Conservation (phyloP, 2,113 vertebrate species). For the Cisticola juncidis region DNA sequence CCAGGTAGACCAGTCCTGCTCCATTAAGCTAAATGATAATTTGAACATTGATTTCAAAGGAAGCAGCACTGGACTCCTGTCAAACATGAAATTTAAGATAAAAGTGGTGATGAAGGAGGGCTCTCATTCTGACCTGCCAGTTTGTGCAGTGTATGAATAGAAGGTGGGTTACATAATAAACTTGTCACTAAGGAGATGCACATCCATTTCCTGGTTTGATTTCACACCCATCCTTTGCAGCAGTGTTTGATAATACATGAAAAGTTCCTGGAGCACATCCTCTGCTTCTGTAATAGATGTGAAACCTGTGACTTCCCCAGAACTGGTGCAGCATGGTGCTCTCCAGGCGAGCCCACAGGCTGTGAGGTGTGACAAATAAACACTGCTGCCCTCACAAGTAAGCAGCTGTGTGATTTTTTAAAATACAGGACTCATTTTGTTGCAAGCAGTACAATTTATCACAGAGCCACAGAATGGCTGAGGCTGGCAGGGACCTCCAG, state of each 20-base stretch:
- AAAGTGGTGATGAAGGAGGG: not conserved
- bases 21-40: not conserved
- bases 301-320: not conserved
- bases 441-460: not conserved
- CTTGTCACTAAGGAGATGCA: not conserved
- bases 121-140: not conserved
- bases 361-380: not conserved
- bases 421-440: not conserved
- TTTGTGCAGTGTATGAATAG: not conserved
- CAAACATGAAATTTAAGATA: not conserved
- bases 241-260: not conserved
- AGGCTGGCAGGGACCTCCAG: not conserved
- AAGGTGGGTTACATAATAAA: not conserved
- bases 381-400: not conserved
- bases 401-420: not conserved
- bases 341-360: not conserved
- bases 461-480: not conserved
- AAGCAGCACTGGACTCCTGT: not conserved
- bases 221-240: not conserved
- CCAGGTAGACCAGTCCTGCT: not conserved
- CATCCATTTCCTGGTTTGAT: not conserved
- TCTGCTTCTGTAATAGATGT: not conserved
- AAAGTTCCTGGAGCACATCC: not conserved
- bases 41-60: not conserved
- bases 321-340: not conserved